Evolutionary conservation across 2,888 invertebrate species (phyloP), one percentile per base, ranked within the genome.

Genomic region (Crioceris asparagi): DNA sequence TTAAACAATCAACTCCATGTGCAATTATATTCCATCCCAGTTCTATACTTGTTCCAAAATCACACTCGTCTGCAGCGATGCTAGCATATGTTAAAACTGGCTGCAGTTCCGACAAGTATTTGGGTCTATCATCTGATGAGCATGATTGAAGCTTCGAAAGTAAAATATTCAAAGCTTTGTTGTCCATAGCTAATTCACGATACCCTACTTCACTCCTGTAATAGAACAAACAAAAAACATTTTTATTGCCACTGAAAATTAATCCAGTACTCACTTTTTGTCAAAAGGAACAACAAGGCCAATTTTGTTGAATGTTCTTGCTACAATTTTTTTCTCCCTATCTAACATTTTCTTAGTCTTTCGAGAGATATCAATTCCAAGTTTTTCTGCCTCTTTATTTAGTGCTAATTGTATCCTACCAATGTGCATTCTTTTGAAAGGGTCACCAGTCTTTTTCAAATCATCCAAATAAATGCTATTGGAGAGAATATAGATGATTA

Each of bases 11-110:
- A 35, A 77, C 62, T 0, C 88, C 86, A 39, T 78, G 83, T 43
- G 77, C 78, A 57, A 94, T 87, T 32, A 96, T 65, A 61, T 87
- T 80, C 47, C 90, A 77, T 0, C 91, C 94, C 23, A 87, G 68
- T 62, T 96, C 94, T 2, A 96, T 62, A 0, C 90, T 84, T 36
- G 90, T 91, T 0, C 93, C 96, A 65, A 91, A 94, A 61, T 96
- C 94, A 57, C 85, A 84, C 61, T 97, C 96, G 57, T 96, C 96
- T 38, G 85, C 79, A 0, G 94, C 96, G 60, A 90, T 88, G 60
- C 78, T 84, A 4, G 88, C 81, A 38, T 79, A 78, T 3, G 84
- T 88, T 41, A 91, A 75, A 17, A 56, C 67, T 38, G 87, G 84
- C 52, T 90, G 85, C 3, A 94, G 59, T 17, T 79, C 74, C 15